Percentiles rank a stretch among this genome's conserved stretches.
Evolutionary conservation across 2,888 invertebrate species (phyloP).

Genomic region (Melinaea menophilus): DNA sequence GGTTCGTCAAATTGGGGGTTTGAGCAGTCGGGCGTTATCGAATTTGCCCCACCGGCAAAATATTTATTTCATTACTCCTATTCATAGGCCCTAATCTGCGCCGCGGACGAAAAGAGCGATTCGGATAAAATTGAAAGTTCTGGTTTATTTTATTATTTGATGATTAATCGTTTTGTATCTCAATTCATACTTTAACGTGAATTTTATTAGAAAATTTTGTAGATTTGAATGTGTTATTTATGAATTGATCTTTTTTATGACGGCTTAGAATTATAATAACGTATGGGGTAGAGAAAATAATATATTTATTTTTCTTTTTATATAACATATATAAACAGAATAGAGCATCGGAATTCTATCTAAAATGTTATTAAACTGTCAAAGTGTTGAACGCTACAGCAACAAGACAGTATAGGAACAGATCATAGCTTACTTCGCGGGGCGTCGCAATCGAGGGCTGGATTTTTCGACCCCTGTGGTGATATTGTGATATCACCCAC

Average conservation of each 20-base stretch:
- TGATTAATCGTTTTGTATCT: no score
- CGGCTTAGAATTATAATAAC: background rate
- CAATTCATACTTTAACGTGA: background rate
- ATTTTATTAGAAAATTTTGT: constrained; percentile 3
- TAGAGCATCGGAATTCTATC: background rate
- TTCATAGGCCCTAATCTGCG: constrained; percentile 74
- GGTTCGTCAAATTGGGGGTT: constrained; percentile 64
- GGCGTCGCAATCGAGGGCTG: constrained; percentile 72
- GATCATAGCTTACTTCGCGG: constrained; percentile 76
- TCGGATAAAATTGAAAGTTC: constrained; percentile 29
- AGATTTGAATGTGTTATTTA: background rate
- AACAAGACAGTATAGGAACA: constrained; percentile 65
- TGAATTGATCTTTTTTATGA: no score
- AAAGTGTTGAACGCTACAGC: constrained; percentile 30
- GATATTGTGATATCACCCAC: constrained; percentile 52
- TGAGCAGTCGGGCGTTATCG: constrained; percentile 64
- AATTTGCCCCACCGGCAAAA: constrained; percentile 75
- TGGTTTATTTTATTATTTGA: background rate
- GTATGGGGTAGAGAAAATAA: background rate
- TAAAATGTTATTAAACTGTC: constrained; percentile 3
- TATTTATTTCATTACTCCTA: constrained; percentile 78
- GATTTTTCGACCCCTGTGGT: constrained; percentile 71
- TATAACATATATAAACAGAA: background rate
- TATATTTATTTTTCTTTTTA: background rate
- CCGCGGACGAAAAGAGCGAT: constrained; percentile 37